phyloP scores from a whole-genome alignment of 2,113 vertebrate genomes.

The Plestiodon gilberti region DNA sequence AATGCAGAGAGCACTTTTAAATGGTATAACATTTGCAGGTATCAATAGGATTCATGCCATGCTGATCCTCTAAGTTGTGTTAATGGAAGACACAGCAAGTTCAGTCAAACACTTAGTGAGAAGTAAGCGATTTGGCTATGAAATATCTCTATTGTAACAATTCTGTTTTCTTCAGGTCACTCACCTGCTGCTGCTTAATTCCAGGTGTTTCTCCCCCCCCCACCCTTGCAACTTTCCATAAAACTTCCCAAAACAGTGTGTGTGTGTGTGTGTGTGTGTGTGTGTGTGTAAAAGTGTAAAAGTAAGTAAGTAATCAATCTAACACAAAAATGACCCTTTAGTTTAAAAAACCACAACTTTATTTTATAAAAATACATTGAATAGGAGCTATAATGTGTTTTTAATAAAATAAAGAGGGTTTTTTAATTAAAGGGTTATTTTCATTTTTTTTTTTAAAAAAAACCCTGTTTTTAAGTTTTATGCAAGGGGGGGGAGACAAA shows the following conservation, averaged over 20 bases:
- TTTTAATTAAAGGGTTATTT: no score
- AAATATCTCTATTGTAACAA: not conserved
- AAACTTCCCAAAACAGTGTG: not conserved
- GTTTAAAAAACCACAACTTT: not conserved
- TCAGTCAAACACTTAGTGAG: constrained; percentile 1
- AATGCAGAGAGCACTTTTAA: not conserved
- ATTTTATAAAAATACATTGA: not conserved
- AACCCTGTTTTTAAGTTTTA: no score
- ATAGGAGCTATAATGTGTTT: no score
- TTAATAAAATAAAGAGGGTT: no score
- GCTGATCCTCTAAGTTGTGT: constrained; percentile 12
- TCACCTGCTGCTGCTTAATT: constrained; percentile 5
- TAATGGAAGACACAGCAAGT: constrained; percentile 22
- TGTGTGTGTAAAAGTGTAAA: no score
- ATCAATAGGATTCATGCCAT: not conserved
- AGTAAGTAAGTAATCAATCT: no score
- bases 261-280: no score
- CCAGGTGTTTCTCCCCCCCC: not conserved
- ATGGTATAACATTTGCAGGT: not conserved
- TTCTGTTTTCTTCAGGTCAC: not conserved
- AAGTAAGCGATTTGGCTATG: constrained; percentile 5
- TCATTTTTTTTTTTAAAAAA: not conserved
- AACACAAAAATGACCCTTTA: not conserved
- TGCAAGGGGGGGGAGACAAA: no score
- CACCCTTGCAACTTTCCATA: not conserved